These are phyloP conservation scores for Poecilia picta DNA, from an alignment of 2,797 vertebrate species.

Conservation along the genomic window DNA sequence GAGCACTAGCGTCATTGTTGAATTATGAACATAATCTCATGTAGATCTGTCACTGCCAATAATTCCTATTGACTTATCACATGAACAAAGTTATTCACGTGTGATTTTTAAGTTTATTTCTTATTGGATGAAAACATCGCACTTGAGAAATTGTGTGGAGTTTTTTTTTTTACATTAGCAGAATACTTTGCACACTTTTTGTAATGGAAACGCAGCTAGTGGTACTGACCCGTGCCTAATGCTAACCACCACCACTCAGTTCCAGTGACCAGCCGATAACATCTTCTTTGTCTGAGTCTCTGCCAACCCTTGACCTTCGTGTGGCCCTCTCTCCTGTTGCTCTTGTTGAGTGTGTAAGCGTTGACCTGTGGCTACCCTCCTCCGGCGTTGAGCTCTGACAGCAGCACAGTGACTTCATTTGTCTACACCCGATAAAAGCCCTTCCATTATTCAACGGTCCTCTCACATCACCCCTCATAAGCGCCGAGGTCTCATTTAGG, in stretches of 20 bases:
- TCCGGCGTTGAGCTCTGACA: constrained; percentile 40
- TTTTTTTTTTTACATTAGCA: no score
- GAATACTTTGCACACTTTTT: no score
- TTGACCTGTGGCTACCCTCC: constrained; percentile 28
- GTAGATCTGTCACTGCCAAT: no score
- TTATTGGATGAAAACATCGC: no score
- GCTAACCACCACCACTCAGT: constrained; percentile 35
- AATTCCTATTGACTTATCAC: no score
- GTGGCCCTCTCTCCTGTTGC: constrained; percentile 49
- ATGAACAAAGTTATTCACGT: no score
- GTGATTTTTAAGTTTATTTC: no score
- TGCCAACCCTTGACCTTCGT: constrained; percentile 47
- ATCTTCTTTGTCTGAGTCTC: constrained; percentile 17
- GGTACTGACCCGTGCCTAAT: neutral
- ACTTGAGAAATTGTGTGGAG: no score
- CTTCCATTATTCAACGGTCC: constrained; percentile 73
- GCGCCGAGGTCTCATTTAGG: constrained; percentile 76
- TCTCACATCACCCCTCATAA: constrained; percentile 75
- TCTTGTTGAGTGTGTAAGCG: constrained; percentile 33
- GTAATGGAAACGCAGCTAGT: no score
- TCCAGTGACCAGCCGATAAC: constrained; percentile 30
- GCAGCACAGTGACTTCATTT: constrained; percentile 38
- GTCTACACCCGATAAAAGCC: constrained; percentile 36
- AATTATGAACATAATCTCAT: no score
- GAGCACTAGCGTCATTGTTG: no score